phyloP scores from a whole-genome alignment of 37 sponge, comb jelly and placozoan species.

The Agelas oroides region DNA sequence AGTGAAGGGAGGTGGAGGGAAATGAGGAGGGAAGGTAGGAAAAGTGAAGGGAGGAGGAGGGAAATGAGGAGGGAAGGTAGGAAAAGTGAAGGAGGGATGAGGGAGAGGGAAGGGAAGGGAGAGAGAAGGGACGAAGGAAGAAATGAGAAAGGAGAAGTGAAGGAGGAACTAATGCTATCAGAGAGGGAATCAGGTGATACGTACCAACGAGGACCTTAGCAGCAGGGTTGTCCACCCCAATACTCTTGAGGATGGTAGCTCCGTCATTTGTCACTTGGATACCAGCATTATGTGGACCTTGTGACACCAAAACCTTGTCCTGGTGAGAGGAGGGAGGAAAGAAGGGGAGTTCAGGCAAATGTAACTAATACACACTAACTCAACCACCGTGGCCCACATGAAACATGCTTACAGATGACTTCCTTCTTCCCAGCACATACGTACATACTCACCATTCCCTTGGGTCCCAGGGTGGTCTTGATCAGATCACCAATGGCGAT shows the following conservation, averaged over 20 bases:
- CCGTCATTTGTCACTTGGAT: constrained; percentile 97
- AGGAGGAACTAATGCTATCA: neutral
- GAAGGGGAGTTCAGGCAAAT: neutral
- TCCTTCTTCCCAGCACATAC: too few species aligned
- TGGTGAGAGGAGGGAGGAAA: too few species aligned
- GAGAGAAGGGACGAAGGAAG: too few species aligned
- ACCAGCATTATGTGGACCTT: constrained; percentile 62
- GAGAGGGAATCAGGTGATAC: neutral
- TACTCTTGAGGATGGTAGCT: constrained; percentile 94
- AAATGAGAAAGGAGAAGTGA: too few species aligned
- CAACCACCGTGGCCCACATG: too few species aligned
- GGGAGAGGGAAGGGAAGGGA: too few species aligned
- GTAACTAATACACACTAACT: neutral
- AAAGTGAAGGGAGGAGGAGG: too few species aligned
- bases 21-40: too few species aligned
- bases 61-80: too few species aligned
- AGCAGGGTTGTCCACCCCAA: constrained; percentile 98
- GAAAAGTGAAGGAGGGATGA: neutral
- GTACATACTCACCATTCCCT: constrained; percentile 96
- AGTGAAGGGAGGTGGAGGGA: too few species aligned
- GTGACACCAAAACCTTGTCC: constrained; percentile 83
- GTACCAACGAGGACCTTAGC: constrained; percentile 95
- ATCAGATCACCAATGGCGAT: constrained; percentile 99
- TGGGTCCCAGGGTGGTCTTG: constrained; percentile 98
- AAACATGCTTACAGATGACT: neutral